These are phyloP conservation scores for Dynastes maya DNA, from an alignment of 2,888 invertebrate species.

Conservation along the genomic window DNA sequence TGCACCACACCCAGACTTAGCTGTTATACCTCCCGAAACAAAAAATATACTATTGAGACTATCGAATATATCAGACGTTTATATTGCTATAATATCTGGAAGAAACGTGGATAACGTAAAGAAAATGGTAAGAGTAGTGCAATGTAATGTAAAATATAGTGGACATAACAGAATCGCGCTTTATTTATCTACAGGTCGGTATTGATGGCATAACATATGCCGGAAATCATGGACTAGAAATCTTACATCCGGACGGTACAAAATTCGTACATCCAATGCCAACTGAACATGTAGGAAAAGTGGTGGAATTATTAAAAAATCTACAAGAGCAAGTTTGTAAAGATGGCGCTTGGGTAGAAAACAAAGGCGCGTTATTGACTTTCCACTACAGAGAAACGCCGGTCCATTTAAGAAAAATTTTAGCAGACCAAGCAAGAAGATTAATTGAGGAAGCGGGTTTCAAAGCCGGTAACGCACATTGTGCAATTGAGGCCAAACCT, in stretches of 20 bases:
- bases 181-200: slow-evolving; percentile 76
- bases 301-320: slow-evolving; percentile 82
- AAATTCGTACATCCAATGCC: slow-evolving; percentile 95
- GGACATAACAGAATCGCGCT: background rate
- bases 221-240: slow-evolving; percentile 91
- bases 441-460: slow-evolving; percentile 86
- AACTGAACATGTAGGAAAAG: slow-evolving; percentile 85
- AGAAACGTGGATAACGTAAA: slow-evolving; percentile 91
- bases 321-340: slow-evolving; percentile 89
- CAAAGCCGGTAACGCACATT: slow-evolving; percentile 85
- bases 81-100: slow-evolving; percentile 90
- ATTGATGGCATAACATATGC: slow-evolving; percentile 93
- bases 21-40: slow-evolving; percentile 88
- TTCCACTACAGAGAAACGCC: slow-evolving; percentile 93
- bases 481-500: slow-evolving; percentile 92
- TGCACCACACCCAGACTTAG: slow-evolving; percentile 91
- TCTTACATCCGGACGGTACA: slow-evolving; percentile 91
- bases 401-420: slow-evolving; percentile 76
- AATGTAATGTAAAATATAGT: background rate
- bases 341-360: slow-evolving; percentile 94
- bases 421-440: slow-evolving; percentile 81
- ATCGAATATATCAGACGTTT: slow-evolving; percentile 88
- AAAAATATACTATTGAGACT: slow-evolving; percentile 87
- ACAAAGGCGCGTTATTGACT: slow-evolving; percentile 89
- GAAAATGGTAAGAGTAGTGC: slow-evolving; percentile 78